Percentiles rank a stretch among this genome's conserved stretches.
Evolutionary conservation across 1,140 invertebrate species (phyloP).

Genomic region (Procambarus clarkii): DNA sequence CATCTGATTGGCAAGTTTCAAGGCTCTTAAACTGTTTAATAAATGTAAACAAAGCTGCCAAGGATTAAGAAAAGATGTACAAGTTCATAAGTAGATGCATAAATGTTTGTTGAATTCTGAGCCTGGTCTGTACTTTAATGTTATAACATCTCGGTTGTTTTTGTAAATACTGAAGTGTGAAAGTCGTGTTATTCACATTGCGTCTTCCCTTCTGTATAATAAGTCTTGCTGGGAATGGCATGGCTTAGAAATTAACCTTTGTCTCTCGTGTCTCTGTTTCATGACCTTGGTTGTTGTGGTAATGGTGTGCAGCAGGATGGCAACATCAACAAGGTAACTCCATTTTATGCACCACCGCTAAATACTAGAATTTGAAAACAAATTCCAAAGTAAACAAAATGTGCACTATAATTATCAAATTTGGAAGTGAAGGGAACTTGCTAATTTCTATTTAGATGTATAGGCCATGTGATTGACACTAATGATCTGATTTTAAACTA

Average conservation of each 20-base stretch:
- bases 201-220: conserved; percentile 15
- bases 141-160: too few species aligned
- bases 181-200: background rate
- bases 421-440: background rate
- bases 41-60: too few species aligned
- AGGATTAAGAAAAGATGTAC: too few species aligned
- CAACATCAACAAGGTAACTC: conserved; percentile 34
- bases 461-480: background rate
- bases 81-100: too few species aligned
- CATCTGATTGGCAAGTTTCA: too few species aligned
- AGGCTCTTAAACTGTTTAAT: too few species aligned
- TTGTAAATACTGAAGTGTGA: too few species aligned
- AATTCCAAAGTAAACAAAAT: background rate
- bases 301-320: conserved; percentile 36
- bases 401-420: background rate
- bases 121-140: too few species aligned
- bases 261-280: conserved; percentile 28
- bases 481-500: background rate
- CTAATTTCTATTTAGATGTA: background rate
- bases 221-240: conserved; percentile 32
- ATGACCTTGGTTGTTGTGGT: conserved; percentile 36
- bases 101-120: too few species aligned
- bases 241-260: conserved; percentile 34
- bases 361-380: background rate
- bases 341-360: background rate